A percentile compares a stretch with the other conserved stretches of the same genome.
Evolutionary conservation across 2,113 vertebrate species (phyloP).

Genomic region (Lonchura striata): DNA sequence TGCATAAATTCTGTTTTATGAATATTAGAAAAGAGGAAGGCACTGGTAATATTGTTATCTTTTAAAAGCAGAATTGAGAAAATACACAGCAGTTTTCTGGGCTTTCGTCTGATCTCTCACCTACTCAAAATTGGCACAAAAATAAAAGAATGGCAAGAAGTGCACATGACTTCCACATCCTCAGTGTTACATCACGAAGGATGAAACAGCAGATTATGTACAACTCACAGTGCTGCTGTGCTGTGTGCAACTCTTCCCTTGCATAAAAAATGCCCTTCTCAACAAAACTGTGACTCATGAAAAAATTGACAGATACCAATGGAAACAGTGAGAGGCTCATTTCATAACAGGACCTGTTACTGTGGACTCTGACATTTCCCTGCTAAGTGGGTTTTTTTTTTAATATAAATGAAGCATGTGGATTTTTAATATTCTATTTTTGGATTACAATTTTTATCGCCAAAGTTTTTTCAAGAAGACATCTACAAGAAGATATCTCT

Average conservation of each 20-base stretch:
- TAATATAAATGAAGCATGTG: neutral
- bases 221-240: neutral
- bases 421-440: neutral
- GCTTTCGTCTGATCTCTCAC: neutral
- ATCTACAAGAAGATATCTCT: neutral
- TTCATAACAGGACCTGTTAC: neutral
- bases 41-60: neutral
- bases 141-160: neutral
- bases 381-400: neutral
- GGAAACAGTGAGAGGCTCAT: neutral
- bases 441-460: neutral
- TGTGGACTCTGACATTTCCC: neutral
- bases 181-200: constrained; percentile 21
- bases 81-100: neutral
- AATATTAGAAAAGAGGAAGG: neutral
- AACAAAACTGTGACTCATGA: constrained; percentile 35
- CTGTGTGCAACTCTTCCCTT: neutral
- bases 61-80: neutral
- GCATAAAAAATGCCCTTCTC: constrained; percentile 16
- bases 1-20: neutral
- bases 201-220: constrained; percentile 15
- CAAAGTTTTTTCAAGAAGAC: neutral
- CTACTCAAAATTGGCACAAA: neutral
- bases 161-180: constrained; percentile 51
- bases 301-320: neutral